A percentile compares a stretch with the other conserved stretches of the same genome.
These are phyloP conservation scores for Salvelinus fontinalis DNA, from an alignment of 2,113 vertebrate genomes.

Conservation along the genomic window DNA sequence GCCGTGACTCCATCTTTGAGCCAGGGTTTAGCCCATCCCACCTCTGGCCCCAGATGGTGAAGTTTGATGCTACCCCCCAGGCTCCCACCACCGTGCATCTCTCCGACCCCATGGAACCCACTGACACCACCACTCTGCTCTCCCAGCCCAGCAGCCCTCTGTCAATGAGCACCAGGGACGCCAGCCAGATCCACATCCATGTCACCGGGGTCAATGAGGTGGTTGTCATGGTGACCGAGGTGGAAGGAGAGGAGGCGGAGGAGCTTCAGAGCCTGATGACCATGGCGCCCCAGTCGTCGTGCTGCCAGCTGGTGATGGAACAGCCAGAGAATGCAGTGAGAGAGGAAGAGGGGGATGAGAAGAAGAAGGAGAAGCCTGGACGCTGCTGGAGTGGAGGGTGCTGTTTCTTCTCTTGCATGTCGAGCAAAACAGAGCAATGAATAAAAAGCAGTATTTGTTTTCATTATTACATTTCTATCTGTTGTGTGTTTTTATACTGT, in stretches of 20 bases:
- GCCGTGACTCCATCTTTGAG: constrained; percentile 2
- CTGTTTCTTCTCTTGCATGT: constrained; percentile 7
- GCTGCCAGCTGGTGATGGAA: constrained; percentile 3
- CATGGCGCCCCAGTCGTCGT: not conserved
- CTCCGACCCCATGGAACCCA: too few species aligned
- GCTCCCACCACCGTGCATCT: constrained; percentile 11
- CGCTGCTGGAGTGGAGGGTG: not conserved
- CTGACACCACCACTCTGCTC: constrained; percentile 10
- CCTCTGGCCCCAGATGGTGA: not conserved
- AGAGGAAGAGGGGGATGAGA: constrained; percentile 4
- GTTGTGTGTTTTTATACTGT: not conserved
- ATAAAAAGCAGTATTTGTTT: constrained; percentile 4
- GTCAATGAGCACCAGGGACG: constrained; percentile 36
- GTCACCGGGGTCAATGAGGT: constrained; percentile 51
- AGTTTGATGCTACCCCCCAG: not conserved
- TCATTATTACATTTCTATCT: not conserved
- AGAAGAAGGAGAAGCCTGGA: not conserved
- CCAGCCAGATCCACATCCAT: constrained; percentile 52
- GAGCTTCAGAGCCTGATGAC: not conserved
- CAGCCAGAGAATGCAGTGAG: not conserved
- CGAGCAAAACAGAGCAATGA: constrained; percentile 25
- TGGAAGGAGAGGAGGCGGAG: not conserved
- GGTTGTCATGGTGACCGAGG: constrained; percentile 48
- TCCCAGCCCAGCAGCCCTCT: constrained; percentile 20
- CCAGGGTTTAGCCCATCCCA: not conserved